These are phyloP conservation scores for Xestia c-nigrum DNA, from an alignment of 2,888 invertebrate genomes.

Conservation along the genomic window DNA sequence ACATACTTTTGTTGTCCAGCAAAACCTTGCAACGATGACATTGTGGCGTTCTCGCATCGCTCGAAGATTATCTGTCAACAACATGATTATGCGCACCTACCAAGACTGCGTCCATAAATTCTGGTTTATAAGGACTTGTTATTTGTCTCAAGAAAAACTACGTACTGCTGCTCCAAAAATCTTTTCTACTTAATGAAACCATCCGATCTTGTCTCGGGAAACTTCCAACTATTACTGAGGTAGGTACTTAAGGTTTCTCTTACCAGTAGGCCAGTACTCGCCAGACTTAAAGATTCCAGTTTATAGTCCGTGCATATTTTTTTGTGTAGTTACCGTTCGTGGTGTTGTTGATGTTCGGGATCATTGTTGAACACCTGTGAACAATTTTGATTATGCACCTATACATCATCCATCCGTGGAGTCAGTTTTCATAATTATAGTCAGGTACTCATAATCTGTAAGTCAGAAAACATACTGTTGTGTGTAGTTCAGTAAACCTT, in stretches of 20 bases:
- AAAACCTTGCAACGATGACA: neutral
- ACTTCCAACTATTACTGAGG: neutral
- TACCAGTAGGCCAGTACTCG: constrained; percentile 23
- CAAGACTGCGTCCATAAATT: neutral
- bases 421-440: neutral
- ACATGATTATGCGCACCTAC: constrained; percentile 32
- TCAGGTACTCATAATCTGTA: neutral
- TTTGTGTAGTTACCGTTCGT: constrained; percentile 5
- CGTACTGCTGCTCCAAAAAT: neutral
- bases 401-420: neutral
- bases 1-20: constrained; percentile 1
- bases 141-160: neutral
- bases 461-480: constrained; percentile 2
- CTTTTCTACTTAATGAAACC: neutral
- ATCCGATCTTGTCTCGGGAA: neutral
- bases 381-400: constrained; percentile 41
- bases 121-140: neutral
- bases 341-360: constrained; percentile 1
- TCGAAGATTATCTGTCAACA: constrained; percentile 20
- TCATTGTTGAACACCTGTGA: constrained; percentile 22
- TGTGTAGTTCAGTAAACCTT: constrained; percentile 12
- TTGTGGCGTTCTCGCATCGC: neutral
- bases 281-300: neutral
- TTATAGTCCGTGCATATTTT: neutral
- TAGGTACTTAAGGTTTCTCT: constrained; percentile 9